Percentiles rank a stretch among this genome's conserved stretches.
Conservation (phyloP, 2,797 vertebrate genomes). For the Acrossocheilus wenchowensis region DNA sequence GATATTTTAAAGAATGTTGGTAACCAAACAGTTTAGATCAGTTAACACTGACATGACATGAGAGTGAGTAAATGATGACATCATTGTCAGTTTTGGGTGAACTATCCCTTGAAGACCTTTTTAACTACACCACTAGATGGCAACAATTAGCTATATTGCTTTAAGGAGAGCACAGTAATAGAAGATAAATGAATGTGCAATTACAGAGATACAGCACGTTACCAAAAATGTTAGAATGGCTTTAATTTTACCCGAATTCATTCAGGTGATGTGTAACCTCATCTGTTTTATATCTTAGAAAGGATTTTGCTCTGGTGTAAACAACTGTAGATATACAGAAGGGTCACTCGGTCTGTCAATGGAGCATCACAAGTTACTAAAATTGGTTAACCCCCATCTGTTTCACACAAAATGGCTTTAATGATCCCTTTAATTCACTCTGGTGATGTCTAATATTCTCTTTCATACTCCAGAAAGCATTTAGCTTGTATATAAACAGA, state of each 20-base stretch:
- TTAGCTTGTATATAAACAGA: too few species aligned
- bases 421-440: not conserved
- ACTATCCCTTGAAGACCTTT: not conserved
- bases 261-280: not conserved
- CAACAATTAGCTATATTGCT: not conserved
- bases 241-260: not conserved
- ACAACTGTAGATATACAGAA: not conserved
- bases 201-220: not conserved
- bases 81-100: not conserved
- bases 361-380: not conserved
- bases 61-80: not conserved
- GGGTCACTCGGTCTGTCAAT: not conserved
- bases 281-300: not conserved
- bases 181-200: not conserved
- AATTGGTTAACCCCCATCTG: too few species aligned
- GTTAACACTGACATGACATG: not conserved
- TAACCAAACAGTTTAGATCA: not conserved
- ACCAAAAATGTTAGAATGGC: not conserved
- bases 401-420: not conserved
- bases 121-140: constrained; percentile 5
- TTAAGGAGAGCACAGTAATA: not conserved
- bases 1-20: not conserved
- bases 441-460: not conserved
- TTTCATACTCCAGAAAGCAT: too few species aligned
- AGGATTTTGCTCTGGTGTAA: not conserved